Evolutionary conservation across 2,113 vertebrate species (phyloP).

Genomic region (Aegotheles bennettii): DNA sequence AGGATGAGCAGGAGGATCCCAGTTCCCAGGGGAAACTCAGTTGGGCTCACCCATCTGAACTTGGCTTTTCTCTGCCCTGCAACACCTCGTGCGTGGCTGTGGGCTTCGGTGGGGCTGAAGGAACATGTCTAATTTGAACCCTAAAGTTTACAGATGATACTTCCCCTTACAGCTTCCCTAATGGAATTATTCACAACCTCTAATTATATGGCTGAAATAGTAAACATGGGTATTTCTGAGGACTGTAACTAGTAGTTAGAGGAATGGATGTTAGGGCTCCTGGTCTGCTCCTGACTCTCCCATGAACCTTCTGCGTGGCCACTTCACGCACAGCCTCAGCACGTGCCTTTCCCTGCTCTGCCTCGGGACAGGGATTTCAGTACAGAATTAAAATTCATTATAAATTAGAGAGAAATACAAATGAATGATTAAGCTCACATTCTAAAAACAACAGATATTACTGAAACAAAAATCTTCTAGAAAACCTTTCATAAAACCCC

Average conservation of each 20-base stretch:
- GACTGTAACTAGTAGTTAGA: slow-evolving; percentile 4
- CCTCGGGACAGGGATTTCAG: not conserved
- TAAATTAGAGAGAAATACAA: not conserved
- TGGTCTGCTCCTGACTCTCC: slow-evolving; percentile 7
- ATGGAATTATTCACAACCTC: slow-evolving; percentile 39
- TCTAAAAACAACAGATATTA: not conserved
- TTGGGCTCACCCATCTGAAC: not conserved
- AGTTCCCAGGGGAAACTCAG: not conserved
- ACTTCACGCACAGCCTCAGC: not conserved
- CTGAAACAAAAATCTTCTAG: not conserved
- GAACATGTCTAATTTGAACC: not conserved
- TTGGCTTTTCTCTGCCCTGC: not conserved
- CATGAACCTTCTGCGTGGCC: not conserved
- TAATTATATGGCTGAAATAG: slow-evolving; percentile 49
- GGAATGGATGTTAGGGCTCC: not conserved
- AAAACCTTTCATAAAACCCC: not conserved
- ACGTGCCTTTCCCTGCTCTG: not conserved
- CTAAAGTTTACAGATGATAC: not conserved
- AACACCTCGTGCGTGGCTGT: not conserved
- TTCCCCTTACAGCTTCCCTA: slow-evolving; percentile 17
- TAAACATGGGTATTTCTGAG: slow-evolving; percentile 48
- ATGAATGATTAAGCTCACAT: not conserved
- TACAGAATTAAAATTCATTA: not conserved
- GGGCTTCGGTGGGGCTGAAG: not conserved
- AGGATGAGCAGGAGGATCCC: not conserved